phyloP scores from a whole-genome alignment of 2,113 vertebrate species.

The Sprattus sprattus region DNA sequence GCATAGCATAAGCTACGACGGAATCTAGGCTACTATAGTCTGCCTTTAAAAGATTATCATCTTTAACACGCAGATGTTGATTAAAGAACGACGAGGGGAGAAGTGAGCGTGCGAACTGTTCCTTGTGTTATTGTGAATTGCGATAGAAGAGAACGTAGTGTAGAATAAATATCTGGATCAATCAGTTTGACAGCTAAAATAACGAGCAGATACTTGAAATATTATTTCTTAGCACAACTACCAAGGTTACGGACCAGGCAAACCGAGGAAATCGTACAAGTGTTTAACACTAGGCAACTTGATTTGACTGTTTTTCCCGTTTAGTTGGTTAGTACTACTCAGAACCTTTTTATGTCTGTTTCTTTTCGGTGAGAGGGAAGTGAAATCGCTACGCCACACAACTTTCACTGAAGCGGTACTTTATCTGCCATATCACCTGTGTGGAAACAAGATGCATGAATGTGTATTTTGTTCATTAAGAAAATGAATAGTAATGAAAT shows the following conservation, averaged over 20 bases:
- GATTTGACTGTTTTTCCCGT: background rate
- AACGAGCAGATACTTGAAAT: background rate
- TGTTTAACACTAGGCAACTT: background rate
- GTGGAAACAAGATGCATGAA: background rate
- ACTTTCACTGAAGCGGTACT: slow-evolving; percentile 1
- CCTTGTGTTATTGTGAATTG: background rate
- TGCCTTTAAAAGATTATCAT: background rate
- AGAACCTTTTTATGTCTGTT: background rate
- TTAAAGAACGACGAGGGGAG: background rate
- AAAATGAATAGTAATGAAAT: background rate
- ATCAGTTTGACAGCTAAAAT: background rate
- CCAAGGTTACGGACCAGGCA: background rate
- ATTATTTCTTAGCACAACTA: background rate
- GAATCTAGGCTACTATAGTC: background rate
- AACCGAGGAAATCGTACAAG: background rate
- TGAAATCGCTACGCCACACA: background rate
- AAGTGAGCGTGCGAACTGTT: background rate
- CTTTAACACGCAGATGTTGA: background rate
- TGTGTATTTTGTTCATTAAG: background rate
- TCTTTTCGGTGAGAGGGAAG: background rate
- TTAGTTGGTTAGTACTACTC: background rate
- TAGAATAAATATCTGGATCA: background rate
- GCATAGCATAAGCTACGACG: background rate
- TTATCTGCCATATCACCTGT: background rate
- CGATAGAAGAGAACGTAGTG: background rate